Conservation (phyloP, 2,888 invertebrate species). For the Labia minor region DNA sequence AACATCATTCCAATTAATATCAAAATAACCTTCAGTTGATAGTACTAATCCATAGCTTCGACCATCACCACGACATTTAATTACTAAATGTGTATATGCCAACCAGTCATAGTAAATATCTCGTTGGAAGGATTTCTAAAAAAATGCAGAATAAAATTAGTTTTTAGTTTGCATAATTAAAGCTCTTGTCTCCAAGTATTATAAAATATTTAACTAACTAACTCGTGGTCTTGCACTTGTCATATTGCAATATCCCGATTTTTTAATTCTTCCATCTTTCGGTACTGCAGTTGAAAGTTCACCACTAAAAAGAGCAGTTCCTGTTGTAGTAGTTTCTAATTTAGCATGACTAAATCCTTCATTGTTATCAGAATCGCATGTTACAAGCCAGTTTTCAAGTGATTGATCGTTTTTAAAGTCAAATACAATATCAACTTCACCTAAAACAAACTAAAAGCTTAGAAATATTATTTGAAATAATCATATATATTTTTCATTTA, state of each 20-base stretch:
- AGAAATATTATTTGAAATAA: too few relatives aligned
- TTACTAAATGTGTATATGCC: conserved; percentile 59
- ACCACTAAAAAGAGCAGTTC: conserved; percentile 63
- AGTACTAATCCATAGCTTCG: conserved; percentile 78
- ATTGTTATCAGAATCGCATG: conserved; percentile 68
- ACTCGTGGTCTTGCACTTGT: conserved; percentile 56
- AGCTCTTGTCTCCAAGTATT: too few relatives aligned
- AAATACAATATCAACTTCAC: conserved; percentile 64
- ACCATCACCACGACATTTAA: conserved; percentile 88
- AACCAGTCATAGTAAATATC: conserved; percentile 61
- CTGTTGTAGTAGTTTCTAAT: conserved; percentile 54
- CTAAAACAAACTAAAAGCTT: conserved; percentile 33
- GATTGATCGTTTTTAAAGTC: conserved; percentile 51
- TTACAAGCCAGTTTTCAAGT: conserved; percentile 59
- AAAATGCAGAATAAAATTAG: conserved; percentile 13
- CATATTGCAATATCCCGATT: conserved; percentile 74
- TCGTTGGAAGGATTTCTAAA: conserved; percentile 70
- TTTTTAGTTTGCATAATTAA: too few relatives aligned
- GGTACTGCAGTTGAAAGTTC: conserved; percentile 56
- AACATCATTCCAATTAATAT: conserved; percentile 80
- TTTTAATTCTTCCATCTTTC: conserved; percentile 66
- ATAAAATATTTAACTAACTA: conserved; percentile 29
- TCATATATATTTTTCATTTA: not conserved
- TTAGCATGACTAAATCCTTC: conserved; percentile 62
- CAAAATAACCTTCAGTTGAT: conserved; percentile 61